Evolutionary conservation across 2,888 invertebrate genomes (phyloP).

Genomic region (Machimus atricapillus): DNA sequence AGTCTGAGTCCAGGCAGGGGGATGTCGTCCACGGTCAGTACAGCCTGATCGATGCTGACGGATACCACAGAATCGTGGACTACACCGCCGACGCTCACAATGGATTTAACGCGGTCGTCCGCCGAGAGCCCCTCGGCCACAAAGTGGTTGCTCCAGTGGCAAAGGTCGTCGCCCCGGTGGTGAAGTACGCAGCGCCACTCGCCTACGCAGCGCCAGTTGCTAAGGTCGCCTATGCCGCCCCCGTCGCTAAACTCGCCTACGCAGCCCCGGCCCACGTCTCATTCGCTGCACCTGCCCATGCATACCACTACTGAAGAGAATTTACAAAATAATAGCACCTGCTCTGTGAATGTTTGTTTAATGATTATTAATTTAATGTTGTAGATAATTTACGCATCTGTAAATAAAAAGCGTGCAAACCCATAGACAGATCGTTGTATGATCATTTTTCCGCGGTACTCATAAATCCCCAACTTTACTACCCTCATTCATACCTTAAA

Average conservation of each 20-base stretch:
- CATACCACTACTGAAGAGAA: conserved; percentile 42
- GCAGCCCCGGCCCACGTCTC: conserved; percentile 41
- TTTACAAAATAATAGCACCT: background rate
- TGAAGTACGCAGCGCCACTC: conserved; percentile 49
- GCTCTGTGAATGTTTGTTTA: conserved; percentile 39
- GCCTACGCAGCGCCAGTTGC: conserved; percentile 42
- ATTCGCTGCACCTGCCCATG: conserved; percentile 43
- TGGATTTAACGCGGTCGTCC: conserved; percentile 67
- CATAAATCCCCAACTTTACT: background rate
- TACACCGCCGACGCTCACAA: conserved; percentile 66
- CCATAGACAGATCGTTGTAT: background rate
- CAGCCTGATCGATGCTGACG: conserved; percentile 65
- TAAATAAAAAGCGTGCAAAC: conserved; percentile 30
- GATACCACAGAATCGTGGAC: conserved; percentile 65
- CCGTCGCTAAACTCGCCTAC: conserved; percentile 38
- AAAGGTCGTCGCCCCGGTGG: conserved; percentile 53
- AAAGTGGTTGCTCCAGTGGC: conserved; percentile 58
- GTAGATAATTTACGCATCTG: conserved; percentile 35
- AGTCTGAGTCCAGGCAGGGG: conserved; percentile 65
- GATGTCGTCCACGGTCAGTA: conserved; percentile 66
- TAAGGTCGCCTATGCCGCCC: conserved; percentile 48
- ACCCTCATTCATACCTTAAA: background rate
- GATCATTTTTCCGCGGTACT: background rate
- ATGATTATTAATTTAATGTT: conserved; percentile 29
- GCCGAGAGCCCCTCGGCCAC: conserved; percentile 63